Conservation (phyloP, 2,888 invertebrate species). For the Antitype chi region DNA sequence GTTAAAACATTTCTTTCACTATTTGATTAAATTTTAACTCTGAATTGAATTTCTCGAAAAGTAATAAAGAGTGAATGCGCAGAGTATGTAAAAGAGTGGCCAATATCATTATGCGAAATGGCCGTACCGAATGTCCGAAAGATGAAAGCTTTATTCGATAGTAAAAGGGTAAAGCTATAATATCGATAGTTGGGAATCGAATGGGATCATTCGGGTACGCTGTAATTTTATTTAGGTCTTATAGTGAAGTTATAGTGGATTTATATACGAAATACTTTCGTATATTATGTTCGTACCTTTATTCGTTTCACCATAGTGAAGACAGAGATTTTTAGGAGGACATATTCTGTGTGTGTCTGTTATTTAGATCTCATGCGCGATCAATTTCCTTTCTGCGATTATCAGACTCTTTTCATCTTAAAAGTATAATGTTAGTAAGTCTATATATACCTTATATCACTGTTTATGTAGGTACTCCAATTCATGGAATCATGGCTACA, state of each 20-base stretch:
- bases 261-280: slow-evolving; percentile 16
- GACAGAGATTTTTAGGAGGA: slow-evolving; percentile 12
- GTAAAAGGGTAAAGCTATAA: slow-evolving; percentile 83
- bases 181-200: slow-evolving; percentile 81
- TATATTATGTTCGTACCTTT: background rate
- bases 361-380: slow-evolving; percentile 32
- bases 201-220: slow-evolving; percentile 74
- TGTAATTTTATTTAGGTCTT: slow-evolving; percentile 60
- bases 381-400: slow-evolving; percentile 45
- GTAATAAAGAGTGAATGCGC: slow-evolving; percentile 59
- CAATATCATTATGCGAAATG: slow-evolving; percentile 82
- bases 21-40: slow-evolving; percentile 46
- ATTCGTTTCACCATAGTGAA: background rate
- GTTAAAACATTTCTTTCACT: slow-evolving; percentile 35
- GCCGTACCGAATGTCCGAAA: slow-evolving; percentile 77
- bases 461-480: background rate
- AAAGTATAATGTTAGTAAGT: background rate
- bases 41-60: slow-evolving; percentile 55
- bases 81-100: slow-evolving; percentile 69
- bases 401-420: slow-evolving; percentile 30
- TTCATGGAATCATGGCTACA: too few relatives aligned
- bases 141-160: slow-evolving; percentile 85
- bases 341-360: background rate
- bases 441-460: too few relatives aligned
- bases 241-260: slow-evolving; percentile 36